Evolutionary conservation across 1,140 invertebrate species (phyloP), one percentile per base, ranked within the genome.

Genomic region (Papilio polytes): DNA sequence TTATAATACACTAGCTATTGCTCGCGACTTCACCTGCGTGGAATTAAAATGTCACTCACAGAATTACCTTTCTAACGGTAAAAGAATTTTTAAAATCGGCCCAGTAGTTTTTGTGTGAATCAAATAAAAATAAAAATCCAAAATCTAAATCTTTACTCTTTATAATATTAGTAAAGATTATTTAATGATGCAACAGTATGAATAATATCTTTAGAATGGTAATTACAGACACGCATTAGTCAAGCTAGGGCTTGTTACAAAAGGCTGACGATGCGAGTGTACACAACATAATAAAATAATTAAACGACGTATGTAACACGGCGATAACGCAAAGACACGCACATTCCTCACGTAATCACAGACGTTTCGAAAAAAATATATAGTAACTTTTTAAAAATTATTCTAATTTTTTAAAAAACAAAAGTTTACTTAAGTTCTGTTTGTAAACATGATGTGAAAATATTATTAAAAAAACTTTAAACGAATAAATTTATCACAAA

Each of bases 291-390:
- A 51, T 18, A 51, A 51, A 51, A 18, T 56, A 18, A 20, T 56
- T 56, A 56, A 56, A 56, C 53, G n/a, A 56, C 6, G 13, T 10
- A 18, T 56, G 53, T 56, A 56, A 56, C n/a, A 20, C 53, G 15
- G n/a, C n/a, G 53, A 56, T 56, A 56, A 56, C 53, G n/a, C 53
- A 56, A n/a, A n/a, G 53, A 20, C 53, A 56, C 53, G 53, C 53
- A 56, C 18, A 56, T 56, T 56, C 18, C 18, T n/a, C 7, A n/a
- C 18, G 18, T 56, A n/a, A 26, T 26, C 26, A 26, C 26, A 26
- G 26, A 26, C 53, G 9, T 56, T 56, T 20, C 53, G n/a, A 20
- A n/a, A 56, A 8, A 9, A 6, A 18, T 51, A 51, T 51, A 15
- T 18, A 51, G 3, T 18, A 48, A 48, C 46, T 48, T 48, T 48